Percentiles rank a stretch among this genome's conserved stretches.
Conservation (phyloP, 2,888 invertebrate species). For the Ochropleura plecta region DNA sequence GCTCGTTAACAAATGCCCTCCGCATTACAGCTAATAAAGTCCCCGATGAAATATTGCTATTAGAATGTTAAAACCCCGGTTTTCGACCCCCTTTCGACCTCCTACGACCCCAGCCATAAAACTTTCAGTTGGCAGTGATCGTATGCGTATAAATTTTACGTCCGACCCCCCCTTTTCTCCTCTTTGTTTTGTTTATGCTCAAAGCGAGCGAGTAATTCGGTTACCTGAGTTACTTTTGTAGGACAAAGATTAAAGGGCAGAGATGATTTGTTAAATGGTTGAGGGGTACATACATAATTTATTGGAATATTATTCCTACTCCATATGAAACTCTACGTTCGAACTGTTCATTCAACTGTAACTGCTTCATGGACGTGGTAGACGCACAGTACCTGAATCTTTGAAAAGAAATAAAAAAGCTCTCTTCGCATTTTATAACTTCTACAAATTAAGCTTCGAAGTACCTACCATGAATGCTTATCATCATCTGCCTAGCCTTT, state of each 20-base stretch:
- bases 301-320: not conserved
- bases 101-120: conserved; percentile 74
- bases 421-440: not conserved
- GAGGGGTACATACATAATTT: not conserved
- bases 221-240: conserved; percentile 76
- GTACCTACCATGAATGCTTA: not conserved
- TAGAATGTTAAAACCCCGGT: conserved; percentile 80
- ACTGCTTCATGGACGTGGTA: not conserved
- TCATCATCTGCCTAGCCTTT: too few relatives aligned
- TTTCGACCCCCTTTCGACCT: conserved; percentile 69
- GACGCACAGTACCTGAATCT: not conserved
- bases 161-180: conserved; percentile 66
- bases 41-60: conserved; percentile 84
- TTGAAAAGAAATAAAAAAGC: not conserved
- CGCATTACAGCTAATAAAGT: conserved; percentile 85
- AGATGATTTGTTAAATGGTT: conserved; percentile 14
- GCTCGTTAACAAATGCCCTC: conserved; percentile 81
- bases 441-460: not conserved
- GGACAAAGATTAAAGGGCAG: conserved; percentile 62
- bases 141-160: conserved; percentile 83
- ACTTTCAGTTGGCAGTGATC: conserved; percentile 79
- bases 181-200: conserved; percentile 79
- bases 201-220: conserved; percentile 76
- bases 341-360: not conserved
- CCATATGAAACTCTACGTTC: not conserved